phyloP scores from a whole-genome alignment of 2,888 invertebrate species.

The Melanostoma mellinum region DNA sequence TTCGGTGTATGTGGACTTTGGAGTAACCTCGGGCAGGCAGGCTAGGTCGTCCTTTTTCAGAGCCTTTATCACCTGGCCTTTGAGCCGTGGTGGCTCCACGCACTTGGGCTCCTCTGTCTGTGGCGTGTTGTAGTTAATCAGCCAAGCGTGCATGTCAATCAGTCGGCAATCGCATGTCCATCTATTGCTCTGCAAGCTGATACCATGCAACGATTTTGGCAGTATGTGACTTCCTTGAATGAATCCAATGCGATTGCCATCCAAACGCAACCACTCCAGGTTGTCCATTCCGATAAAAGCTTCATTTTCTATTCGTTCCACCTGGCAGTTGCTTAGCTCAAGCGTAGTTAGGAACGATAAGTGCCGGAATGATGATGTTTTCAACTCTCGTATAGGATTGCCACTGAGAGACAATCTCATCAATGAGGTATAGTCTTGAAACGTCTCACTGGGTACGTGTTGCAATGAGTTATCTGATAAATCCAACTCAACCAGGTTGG shows the following conservation, averaged over 20 bases:
- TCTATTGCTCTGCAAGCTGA: conserved; percentile 92
- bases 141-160: conserved; percentile 89
- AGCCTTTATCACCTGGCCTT: conserved; percentile 86
- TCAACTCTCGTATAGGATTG: conserved; percentile 90
- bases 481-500: conserved; percentile 94
- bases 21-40: conserved; percentile 90
- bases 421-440: conserved; percentile 89
- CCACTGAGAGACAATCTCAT: conserved; percentile 92
- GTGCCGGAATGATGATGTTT: conserved; percentile 88
- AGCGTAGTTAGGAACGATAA: conserved; percentile 90
- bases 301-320: conserved; percentile 89
- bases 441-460: conserved; percentile 90
- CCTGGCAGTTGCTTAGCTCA: conserved; percentile 91
- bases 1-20: conserved; percentile 89
- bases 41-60: conserved; percentile 89
- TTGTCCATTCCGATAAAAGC: conserved; percentile 91
- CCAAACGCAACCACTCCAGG: conserved; percentile 92
- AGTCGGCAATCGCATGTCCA: conserved; percentile 95
- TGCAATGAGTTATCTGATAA: conserved; percentile 91
- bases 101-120: conserved; percentile 91
- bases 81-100: conserved; percentile 86
- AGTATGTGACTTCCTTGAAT: conserved; percentile 88
- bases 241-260: conserved; percentile 90
- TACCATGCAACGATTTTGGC: conserved; percentile 90
- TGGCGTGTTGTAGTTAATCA: conserved; percentile 89